Base-by-base conservation (phyloP, 2,797 vertebrate genomes). In the Lagocephalus sceleratus region DNA sequence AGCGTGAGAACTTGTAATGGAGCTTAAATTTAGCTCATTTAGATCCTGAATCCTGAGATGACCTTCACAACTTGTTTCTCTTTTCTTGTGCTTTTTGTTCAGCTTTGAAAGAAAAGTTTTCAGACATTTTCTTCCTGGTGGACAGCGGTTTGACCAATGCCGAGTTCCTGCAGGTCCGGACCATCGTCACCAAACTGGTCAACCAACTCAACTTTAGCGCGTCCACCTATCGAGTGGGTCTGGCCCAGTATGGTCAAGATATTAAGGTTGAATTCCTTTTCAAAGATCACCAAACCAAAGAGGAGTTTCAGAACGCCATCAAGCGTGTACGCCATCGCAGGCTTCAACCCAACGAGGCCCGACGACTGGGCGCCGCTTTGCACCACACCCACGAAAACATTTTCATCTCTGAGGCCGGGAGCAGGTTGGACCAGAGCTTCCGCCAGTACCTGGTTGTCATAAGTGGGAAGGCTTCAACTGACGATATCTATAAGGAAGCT, bases 41-140 rank as follows among this genome's bases (percentile, higher is more conserved):
- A 10, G 32, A 10, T 35, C 32, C 38, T 16, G n/a, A 16, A 40
- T 40, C n/a, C 39, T 4, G 12, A 12, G 32, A 35, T 11, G 3
- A 35, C 12, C 32, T 35, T 10, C 39, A 8, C 16, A 40, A 38
- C 15, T 16, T 16, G 14, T 5, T 19, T 12, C 17, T 44, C 2
- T 44, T 14, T 44, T 8, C 42, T 44, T 20, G 11, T 44, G 42
- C 9, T 26, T 48, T 47, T 17, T 16, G 54, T 81, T 57, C 75
- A 92, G 91, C 87, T 3, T 59, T 91, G 62, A 59, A 62, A 16
- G 85, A 91, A 67, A 84, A 16, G 47, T 92, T 88, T 78, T 83
- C 85, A 14, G 93, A 95, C 47, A 79, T 95, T 22, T 85, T 94
- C 73, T 91, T 95, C 70, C 85, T 95, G 47, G 60, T 93, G 21